phyloP scores from a whole-genome alignment of 2,797 vertebrate species.

The Gymnopithys bicolor region DNA sequence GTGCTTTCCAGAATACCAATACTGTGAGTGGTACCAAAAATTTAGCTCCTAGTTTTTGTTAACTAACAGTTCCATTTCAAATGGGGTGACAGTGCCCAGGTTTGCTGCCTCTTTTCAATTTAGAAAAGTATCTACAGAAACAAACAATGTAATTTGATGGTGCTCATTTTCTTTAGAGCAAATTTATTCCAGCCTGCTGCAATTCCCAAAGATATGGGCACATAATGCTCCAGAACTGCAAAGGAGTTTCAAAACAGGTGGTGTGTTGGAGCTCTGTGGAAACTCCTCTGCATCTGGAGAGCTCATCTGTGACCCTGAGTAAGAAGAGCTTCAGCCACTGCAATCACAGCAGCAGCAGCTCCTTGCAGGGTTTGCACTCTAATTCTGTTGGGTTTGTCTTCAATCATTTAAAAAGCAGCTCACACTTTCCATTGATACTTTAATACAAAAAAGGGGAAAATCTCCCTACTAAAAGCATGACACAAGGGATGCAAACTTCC shows the following conservation, averaged over 20 bases:
- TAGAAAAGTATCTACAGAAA: not conserved
- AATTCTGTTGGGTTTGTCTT: not conserved
- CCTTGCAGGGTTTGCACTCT: not conserved
- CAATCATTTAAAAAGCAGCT: not conserved
- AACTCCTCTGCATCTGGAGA: not conserved
- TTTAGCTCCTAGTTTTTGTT: not conserved
- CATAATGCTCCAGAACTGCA: not conserved
- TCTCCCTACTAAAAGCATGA: not conserved
- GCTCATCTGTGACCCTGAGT: not conserved
- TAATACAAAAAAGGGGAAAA: not conserved
- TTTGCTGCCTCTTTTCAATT: not conserved
- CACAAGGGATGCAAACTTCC: not conserved
- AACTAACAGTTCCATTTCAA: not conserved
- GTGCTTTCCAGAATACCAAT: not conserved
- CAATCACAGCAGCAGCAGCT: not conserved
- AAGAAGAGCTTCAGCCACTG: not conserved
- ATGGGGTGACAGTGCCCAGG: fast-evolving
- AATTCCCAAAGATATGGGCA: not conserved
- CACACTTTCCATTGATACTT: not conserved
- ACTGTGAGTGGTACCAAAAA: not conserved
- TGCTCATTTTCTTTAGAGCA: not conserved
- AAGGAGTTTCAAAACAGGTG: not conserved
- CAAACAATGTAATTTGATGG: not conserved
- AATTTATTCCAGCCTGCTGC: not conserved
- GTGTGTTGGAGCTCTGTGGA: not conserved